These are phyloP conservation scores for Dendroctonus valens DNA, from an alignment of 1,140 invertebrate species.

Conservation along the genomic window DNA sequence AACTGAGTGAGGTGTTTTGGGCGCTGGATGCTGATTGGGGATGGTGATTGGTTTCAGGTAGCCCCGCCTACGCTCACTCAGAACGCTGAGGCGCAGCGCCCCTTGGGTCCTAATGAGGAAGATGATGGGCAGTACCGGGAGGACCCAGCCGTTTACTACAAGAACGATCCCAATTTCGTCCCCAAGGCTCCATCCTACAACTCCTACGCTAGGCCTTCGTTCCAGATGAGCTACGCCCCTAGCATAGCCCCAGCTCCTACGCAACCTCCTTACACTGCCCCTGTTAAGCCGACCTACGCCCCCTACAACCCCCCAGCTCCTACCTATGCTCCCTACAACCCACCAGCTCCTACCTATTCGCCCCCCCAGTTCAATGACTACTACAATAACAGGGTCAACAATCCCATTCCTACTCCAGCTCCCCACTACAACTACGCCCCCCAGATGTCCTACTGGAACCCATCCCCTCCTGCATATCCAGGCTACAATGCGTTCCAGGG, in stretches of 20 bases:
- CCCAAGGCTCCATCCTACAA: constrained; percentile 11
- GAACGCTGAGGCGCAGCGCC: constrained; percentile 53
- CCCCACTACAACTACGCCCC: constrained; percentile 36
- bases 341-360: constrained; percentile 35
- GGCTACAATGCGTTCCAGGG: constrained; percentile 52
- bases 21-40: no score
- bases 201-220: constrained; percentile 15
- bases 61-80: constrained; percentile 61
- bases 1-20: not conserved
- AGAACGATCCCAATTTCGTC: constrained; percentile 58
- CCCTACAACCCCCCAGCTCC: constrained; percentile 15
- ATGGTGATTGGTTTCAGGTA: no score
- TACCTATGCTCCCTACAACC: constrained; percentile 19
- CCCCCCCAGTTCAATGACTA: constrained; percentile 43
- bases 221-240: constrained; percentile 25
- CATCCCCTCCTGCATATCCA: constrained; percentile 46
- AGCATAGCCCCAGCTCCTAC: constrained; percentile 41
- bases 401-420: constrained; percentile 41
- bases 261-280: constrained; percentile 20
- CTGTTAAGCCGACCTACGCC: constrained; percentile 39
- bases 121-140: constrained; percentile 82
- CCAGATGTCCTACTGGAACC: constrained; percentile 49
- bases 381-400: constrained; percentile 44
- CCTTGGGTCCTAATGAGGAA: constrained; percentile 63
- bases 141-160: constrained; percentile 75